Conservation (phyloP, 2,888 invertebrate species). For the Nyleta sp. region DNA sequence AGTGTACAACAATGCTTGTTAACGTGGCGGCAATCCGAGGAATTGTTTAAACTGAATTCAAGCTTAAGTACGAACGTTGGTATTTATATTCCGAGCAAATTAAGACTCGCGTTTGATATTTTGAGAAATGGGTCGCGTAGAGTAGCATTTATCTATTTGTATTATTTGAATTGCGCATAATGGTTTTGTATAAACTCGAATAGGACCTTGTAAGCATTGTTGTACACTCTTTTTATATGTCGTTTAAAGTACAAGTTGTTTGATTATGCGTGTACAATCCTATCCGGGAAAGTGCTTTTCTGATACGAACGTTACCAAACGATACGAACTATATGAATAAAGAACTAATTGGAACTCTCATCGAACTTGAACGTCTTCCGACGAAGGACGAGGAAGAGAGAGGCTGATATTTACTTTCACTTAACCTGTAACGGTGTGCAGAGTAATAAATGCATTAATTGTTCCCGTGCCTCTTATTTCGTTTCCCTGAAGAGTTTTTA, state of each 20-base stretch:
- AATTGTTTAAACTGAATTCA: conserved; percentile 27
- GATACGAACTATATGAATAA: not conserved
- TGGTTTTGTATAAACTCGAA: conserved; percentile 10
- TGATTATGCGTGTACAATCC: conserved; percentile 4
- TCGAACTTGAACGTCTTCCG: conserved; percentile 5
- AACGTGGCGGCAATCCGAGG: not conserved
- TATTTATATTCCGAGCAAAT: not conserved
- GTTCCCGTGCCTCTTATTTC: conserved; percentile 11
- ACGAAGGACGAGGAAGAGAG: not conserved
- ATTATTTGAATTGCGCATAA: not conserved
- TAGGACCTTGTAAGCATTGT: conserved; percentile 21
- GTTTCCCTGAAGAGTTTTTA: conserved; percentile 68
- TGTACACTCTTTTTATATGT: conserved; percentile 56
- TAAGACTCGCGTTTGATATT: conserved; percentile 4
- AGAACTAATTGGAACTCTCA: conserved; percentile 6
- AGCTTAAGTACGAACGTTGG: not conserved
- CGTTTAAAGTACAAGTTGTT: conserved; percentile 15
- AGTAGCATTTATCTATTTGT: not conserved
- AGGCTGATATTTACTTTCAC: conserved; percentile 22
- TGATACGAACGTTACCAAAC: conserved; percentile 4
- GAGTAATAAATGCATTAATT: conserved; percentile 19
- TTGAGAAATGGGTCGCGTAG: not conserved
- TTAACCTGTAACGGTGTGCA: conserved; percentile 4
- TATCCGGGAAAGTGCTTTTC: not conserved
- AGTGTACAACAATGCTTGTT: too few relatives aligned